Evolutionary conservation across 1,140 invertebrate species (phyloP), one percentile per base, ranked within the genome.

Genomic region (Reticulitermes speratus): DNA sequence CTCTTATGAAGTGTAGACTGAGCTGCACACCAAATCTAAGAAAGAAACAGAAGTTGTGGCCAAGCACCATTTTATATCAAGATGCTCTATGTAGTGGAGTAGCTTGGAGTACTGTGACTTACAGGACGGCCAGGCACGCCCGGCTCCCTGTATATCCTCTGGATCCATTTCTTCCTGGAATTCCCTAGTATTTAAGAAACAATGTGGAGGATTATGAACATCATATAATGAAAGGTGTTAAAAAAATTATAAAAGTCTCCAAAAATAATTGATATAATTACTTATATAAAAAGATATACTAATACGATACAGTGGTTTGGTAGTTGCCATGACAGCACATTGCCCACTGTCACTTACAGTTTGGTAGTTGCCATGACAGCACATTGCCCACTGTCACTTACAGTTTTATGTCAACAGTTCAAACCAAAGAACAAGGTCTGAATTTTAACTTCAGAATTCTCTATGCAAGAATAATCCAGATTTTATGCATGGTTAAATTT

Each of bases 151-250:
- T 88, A 38, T 89, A 88, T 52, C 91, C 91, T 88, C 90, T 89
- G 16, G 89, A 90, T 87, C 92, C 91, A 87, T 91, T 91, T 88
- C 89, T 89, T 84, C 92, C 92, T 69, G 91, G 89, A 87, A 89
- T 88, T 75, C 92, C 92, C 92, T 91, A 90, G 59, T 87, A 87
- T 6, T 84, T 48, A 52, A 32, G 25, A 84, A 84, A 45, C 38
- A 38, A 55, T 52, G 12, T 8, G 32, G 19, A 25, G 25, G 23
- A 45, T 83, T 83, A 83, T 44, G 44, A 82, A 83, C 25, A 83
- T 32, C 7, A 83, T 83, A 75, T 12, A 75, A 25, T 75, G n/a
- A 9, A 75, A 75, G 65, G 25, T 75, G n/a, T 75, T 75, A 75
- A 75, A 75, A 75, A 5, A 30, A 6, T 75, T 75, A n/a, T 75